Base-by-base conservation (phyloP, 2,888 invertebrate genomes). In the Muscina levida region DNA sequence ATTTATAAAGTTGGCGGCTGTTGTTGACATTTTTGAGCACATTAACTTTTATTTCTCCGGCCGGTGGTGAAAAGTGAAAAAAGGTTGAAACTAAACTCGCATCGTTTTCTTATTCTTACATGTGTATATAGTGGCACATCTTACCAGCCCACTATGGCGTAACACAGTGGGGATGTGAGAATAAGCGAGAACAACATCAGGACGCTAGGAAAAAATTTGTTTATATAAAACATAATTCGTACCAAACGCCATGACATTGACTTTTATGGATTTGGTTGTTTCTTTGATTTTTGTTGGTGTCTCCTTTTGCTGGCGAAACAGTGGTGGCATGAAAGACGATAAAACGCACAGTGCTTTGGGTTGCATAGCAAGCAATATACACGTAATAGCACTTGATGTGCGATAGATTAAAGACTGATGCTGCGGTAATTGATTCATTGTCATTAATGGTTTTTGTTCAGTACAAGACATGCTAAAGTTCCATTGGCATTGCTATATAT, bases 1-100 rank as follows among this genome's bases (percentile, higher is more conserved):
- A 44, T 46, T 72, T 57, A 66, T 46, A 66, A 56, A 48, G 42
- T 24, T 42, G 53, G 65, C 65, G 31, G 72, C 75, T 79, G 79
- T 59, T 48, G 68, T 46, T 76, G 75, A 79, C 79, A 79, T 76
- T 79, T 76, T 72, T 62, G 62, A 79, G 79, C 57, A 72, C 75
- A 79, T 76, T 72, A 70, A 76, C 13, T 76, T 79, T 76, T 79
- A 75, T 79, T 72, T 67, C 44, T 72, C 62, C 44, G 53, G 31
- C 26, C 26, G 22, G 13, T 2, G 31, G 6, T 15, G 26, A 57
- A 31, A 48, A 17, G 17, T 17, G 19, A 17, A 48, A 48, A 19
- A n/a, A 3, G 48, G 15, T 15, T 19, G 48, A 48, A 48, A 48
- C 4, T 10, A 24, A 53, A 53, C 53, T 22, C 22, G 51, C 24